Evolutionary conservation across 2,888 invertebrate species (phyloP).

Genomic region (Noctuana brunneofusca): DNA sequence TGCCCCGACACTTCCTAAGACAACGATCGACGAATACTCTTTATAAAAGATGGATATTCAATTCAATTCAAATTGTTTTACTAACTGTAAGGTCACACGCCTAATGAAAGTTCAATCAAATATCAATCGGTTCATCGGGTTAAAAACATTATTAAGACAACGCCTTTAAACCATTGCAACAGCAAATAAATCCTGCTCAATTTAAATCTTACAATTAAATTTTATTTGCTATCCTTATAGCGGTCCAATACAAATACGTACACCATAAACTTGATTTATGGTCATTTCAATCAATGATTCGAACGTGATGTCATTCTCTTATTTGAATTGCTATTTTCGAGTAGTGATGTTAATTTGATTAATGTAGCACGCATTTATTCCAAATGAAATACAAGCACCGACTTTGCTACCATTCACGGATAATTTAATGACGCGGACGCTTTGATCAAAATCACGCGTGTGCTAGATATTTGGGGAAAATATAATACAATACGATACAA

Average conservation of each 20-base stretch:
- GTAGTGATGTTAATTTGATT: conserved; percentile 30
- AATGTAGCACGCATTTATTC: conserved; percentile 25
- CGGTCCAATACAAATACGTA: conserved; percentile 14
- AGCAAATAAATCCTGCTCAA: no score
- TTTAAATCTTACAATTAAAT: no score
- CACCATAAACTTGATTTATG: conserved; percentile 18
- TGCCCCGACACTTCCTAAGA: no score
- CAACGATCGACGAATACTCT: no score
- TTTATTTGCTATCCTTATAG: neutral
- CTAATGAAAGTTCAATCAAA: no score
- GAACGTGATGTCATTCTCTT: conserved; percentile 28
- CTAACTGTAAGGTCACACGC: no score
- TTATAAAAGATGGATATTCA: no score
- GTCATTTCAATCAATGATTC: conserved; percentile 28
- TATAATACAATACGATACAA: no score
- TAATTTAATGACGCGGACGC: conserved; percentile 32
- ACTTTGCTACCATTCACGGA: conserved; percentile 15
- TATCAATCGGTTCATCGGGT: no score
- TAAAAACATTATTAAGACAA: no score
- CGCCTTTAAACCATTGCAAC: no score
- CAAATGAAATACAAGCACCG: conserved; percentile 16
- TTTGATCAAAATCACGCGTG: conserved; percentile 12
- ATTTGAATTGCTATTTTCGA: conserved; percentile 28
- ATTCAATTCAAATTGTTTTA: no score
- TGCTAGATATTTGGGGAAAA: neutral